These are phyloP conservation scores for Eilema sororculum DNA, from an alignment of 2,888 invertebrate species.

Conservation along the genomic window DNA sequence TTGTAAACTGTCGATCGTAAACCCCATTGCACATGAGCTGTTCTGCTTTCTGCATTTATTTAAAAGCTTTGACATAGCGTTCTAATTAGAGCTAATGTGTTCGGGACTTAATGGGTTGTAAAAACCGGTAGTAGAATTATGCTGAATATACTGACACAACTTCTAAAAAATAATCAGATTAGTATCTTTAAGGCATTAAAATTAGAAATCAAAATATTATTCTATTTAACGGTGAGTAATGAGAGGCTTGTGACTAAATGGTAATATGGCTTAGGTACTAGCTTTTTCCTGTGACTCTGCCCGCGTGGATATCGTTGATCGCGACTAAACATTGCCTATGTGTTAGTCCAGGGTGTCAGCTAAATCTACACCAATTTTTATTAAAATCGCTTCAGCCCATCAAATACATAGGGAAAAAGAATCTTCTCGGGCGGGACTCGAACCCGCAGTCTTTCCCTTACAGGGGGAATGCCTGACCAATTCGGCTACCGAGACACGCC, in stretches of 20 bases:
- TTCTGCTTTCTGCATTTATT: conserved; percentile 69
- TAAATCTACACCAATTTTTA: too few species aligned
- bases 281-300: too few species aligned
- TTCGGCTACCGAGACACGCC: too few species aligned
- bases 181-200: background rate
- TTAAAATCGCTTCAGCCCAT: too few species aligned
- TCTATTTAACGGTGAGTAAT: background rate
- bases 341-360: too few species aligned
- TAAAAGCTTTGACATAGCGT: conserved; percentile 55
- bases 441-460: too few species aligned
- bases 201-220: background rate
- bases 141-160: background rate
- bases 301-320: too few species aligned
- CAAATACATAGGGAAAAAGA: too few species aligned
- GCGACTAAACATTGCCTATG: too few species aligned
- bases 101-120: background rate
- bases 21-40: conserved; percentile 79
- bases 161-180: background rate
- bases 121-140: background rate
- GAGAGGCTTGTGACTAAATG: background rate
- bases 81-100: conserved; percentile 34
- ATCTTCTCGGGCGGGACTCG: too few species aligned
- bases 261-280: background rate
- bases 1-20: conserved; percentile 76
- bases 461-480: too few species aligned